Evolutionary conservation across 2,888 invertebrate species (phyloP), one percentile per base, ranked within the genome.

Genomic region (Tiphia femorata): DNA sequence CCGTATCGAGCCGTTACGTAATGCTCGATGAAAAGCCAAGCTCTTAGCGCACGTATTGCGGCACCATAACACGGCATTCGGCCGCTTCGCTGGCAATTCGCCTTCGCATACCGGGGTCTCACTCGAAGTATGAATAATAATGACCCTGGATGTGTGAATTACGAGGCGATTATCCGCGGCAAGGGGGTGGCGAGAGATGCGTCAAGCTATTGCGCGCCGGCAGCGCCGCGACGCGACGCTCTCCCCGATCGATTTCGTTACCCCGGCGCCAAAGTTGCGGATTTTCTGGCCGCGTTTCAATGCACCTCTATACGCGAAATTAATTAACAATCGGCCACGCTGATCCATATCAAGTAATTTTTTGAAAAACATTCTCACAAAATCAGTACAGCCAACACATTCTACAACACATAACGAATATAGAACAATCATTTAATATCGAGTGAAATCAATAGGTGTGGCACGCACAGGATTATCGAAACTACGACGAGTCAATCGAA

Each of bases 111-210:
- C 49, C 58, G 59, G 37, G 62, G 51, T 68, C 65, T 62, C 62
- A 48, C 62, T 58, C 62, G 25, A 65, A 65, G 65, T 69, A 69
- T 68, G 68, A 68, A 68, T 69, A 68, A 68, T 68, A 68, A 68
- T 62, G 62, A 68, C 54, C 58, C 58, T 61, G 60, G 57, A 70
- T 66, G 70, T 60, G 62, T 70, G 70, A 67, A 70, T 72, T 65
- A 69, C 54, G 70, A 60, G 68, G 66, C 68, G 68, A 68, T 68
- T 69, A 68, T 68, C 69, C 50, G 53, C 51, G 49, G 55, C 50
- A 21, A 21, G 46, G 23, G 44, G 33, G 57, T 35, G 14, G 12
- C n/a, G 12, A 10, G 17, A 8, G 30, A 12, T 35, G 48, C 56
- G 60, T 51, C 54, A n/a, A 60, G 62, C 62, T 69, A 62, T 68